Base-by-base conservation (phyloP, 1,140 invertebrate species). In the Chironomus striatipennis region DNA sequence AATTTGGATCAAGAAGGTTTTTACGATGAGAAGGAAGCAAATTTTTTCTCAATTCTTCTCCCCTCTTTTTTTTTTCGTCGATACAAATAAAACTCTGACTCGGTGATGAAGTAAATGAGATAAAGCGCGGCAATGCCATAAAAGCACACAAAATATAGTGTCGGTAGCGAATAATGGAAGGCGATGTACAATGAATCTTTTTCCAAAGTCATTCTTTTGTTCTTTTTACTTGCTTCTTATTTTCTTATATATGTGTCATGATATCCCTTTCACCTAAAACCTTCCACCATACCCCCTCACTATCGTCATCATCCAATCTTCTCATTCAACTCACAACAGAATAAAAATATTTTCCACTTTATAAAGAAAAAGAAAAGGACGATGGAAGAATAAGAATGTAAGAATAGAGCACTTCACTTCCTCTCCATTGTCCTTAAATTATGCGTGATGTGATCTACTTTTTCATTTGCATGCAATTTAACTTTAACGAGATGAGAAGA, bases 1-100 rank as follows among this genome's bases (percentile, higher is more conserved):
- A 57, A 57, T 57, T 57, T 57, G 47, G 47, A 57, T 57, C 47
- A 57, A 57, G 47, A 57, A 57, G 47, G 47, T 57, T 34, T 34
- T 34, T 34, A 34, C 24, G 24, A 34, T 34, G 24, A 34, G 24
- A 34, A 2, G 24, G 24, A 34, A 34, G 24, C 24, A 34, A 34
- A 34, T 34, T 34, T 34, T 34, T 34, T 34, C 24, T 34, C 24
- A 34, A 34, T 9, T 47, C 43, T 47, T 47, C 47, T 15, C n/a
- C 47, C 12, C 15, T 15, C n/a, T 15, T 57, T 47, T 47, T 47
- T 43, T 43, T 43, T 9, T 47, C 15, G n/a, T n/a, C 24, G 24
- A 34, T 34, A 34, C 5, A 34, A 34, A 34, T 5, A 34, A n/a
- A 15, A 57, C 12, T 12, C 47, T 57, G 47, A 34, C 24, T 34